Base-by-base conservation (phyloP, 2,797 vertebrate species). In the Enteromius unitaeniatus region DNA sequence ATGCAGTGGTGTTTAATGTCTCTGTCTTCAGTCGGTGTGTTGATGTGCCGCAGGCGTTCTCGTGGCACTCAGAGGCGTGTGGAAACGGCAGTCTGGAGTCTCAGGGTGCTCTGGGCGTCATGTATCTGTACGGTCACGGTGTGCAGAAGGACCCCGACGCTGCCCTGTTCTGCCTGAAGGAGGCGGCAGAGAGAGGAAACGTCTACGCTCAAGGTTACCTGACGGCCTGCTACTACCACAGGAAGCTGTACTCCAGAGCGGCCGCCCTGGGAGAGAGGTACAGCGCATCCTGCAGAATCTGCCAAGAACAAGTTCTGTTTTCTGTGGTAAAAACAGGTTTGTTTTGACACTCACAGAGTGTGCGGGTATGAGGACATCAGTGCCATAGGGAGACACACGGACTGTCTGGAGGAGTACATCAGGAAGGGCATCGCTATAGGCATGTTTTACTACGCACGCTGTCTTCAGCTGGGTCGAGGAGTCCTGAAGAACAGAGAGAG, bases 61-160 rank as follows among this genome's bases (percentile, higher is more conserved):
- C 89, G 60, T 97, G 96, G 96, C 96, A 96, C 88, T 95, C 95
- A 0, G 92, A 95, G 92, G 96, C 96, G 1, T 95, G 95, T 87
- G 91, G 91, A 67, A 96, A 96, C 62, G 95, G 96, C 76, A 96
- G 89, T 40, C 85, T 96, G 90, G 96, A 96, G 92, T 96, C 95
- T 6, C 94, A 95, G 85, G 95, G 94, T 49, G 93, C 90, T 0
- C 92, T 96, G 65, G 95, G 95, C 0, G 83, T 96, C 82, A 95
- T 96, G 95, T 96, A 96, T 89, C 90, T 96, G 26, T 89, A 92
- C 0, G 96, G 96, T 34, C 91, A 93, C 14, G 96, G 95, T 15
- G 49, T 90, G 80, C 7, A 0, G 68, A 90, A 81, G 79, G 89
- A 96, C 58, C 87, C 75, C 0, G 83, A 93, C 0, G 92, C 92